Evolutionary conservation across 2,113 vertebrate species (phyloP), one percentile per base, ranked within the genome.

Genomic region (Rhipidura dahli): DNA sequence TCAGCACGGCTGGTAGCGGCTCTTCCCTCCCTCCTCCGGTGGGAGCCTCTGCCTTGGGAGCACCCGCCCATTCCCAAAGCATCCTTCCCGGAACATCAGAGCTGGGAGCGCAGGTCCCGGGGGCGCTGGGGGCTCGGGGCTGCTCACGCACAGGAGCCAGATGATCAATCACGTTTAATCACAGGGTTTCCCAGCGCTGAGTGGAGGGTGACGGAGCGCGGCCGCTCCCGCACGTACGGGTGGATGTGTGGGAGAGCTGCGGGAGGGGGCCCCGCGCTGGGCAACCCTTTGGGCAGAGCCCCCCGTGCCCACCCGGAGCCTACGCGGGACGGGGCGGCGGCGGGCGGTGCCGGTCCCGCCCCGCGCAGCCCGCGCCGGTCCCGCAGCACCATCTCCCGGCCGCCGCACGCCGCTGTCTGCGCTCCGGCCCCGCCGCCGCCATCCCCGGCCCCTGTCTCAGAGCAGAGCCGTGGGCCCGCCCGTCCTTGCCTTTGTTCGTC

Each of bases 301-400:
- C 39, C 28, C 47, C 39, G 23, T 13, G 39, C 13, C 54, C 63
- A 12, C 19, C 11, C 28, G 47, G 47, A 39, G 20, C 24, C 28
- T 6, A 15, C 14, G 33, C 45, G 54, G 45, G 45, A 7, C 49
- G 69, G n/a, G 68, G 5, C 44, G 54, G 51, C 33, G 40, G 23
- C 54, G 53, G 83, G 17, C 28, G 63, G 44, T 33, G 63, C 18
- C 71, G 73, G 56, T 53, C 1, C 65, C 73, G 73, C 54, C 72
- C 72, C 33, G 63, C 72, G 18, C 64, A 78, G 39, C 54, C 63
- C 45, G 28, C 15, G 73, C 69, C 47, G 65, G 71, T 42, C 44
- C 90, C 66, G 87, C 87, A 95, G 94, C 94, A 45, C 91, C 94
- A 87, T 56, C 94, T 95, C 73, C 91, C 88, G 94, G 88, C 59